These are phyloP conservation scores for Eospalax fontanierii DNA, from an alignment of 2,797 vertebrate species.

Conservation along the genomic window DNA sequence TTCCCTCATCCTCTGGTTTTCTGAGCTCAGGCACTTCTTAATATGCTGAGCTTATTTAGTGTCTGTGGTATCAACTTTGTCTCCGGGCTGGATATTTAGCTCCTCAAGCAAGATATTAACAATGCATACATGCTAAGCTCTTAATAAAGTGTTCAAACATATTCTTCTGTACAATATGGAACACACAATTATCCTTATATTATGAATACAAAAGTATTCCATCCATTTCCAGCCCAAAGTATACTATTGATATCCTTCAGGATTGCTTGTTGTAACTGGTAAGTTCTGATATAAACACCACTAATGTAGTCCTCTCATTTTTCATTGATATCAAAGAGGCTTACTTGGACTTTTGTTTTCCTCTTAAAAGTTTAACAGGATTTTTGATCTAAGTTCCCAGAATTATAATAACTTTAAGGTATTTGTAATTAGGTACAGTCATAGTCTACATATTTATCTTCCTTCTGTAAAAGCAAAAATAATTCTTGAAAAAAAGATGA, in stretches of 20 bases:
- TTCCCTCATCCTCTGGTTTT: background rate
- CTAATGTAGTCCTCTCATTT: background rate
- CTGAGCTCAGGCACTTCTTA: background rate
- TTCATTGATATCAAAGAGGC: background rate
- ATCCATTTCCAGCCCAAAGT: background rate
- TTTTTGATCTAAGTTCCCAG: background rate
- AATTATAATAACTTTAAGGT: background rate
- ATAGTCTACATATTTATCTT: background rate
- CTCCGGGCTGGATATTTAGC: background rate
- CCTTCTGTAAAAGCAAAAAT: background rate
- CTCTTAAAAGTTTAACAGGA: background rate
- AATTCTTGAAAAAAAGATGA: background rate
- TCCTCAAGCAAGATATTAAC: no score
- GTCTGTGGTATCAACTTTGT: background rate
- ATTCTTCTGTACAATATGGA: background rate
- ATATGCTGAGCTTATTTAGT: background rate
- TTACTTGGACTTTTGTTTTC: background rate
- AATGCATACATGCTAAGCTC: background rate
- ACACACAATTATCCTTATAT: no score
- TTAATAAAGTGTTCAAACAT: background rate
- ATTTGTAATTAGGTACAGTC: background rate
- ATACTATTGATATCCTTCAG: no score
- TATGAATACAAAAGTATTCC: background rate
- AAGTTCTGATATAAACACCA: background rate
- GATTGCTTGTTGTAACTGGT: background rate